Evolutionary conservation across 2,797 vertebrate genomes (phyloP).

Genomic region (Gallinago solitaria): DNA sequence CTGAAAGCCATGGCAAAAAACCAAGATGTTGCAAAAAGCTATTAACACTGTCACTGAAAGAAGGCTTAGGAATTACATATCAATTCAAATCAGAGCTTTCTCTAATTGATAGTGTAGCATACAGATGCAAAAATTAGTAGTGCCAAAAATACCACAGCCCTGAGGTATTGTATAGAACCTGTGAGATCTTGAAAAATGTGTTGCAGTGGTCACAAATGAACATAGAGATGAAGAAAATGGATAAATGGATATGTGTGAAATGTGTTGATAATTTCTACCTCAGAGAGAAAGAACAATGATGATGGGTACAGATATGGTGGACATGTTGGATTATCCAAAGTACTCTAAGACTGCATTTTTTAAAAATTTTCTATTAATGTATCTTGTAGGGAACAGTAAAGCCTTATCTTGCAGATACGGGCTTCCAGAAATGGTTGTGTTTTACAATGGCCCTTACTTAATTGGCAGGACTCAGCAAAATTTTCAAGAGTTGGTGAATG

Average conservation of each 20-base stretch:
- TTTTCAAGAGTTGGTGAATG: neutral
- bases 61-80: neutral
- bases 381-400: neutral
- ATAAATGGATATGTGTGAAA: neutral
- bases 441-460: neutral
- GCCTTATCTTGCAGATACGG: neutral
- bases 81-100: neutral
- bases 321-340: neutral
- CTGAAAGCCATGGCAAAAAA: neutral
- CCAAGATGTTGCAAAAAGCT: neutral
- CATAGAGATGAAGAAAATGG: neutral
- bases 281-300: neutral
- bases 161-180: neutral
- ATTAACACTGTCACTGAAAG: neutral
- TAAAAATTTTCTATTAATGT: neutral
- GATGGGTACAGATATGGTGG: neutral
- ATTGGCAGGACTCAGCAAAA: neutral
- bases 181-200: neutral
- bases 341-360: neutral
- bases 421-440: neutral
- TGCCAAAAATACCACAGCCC: neutral
- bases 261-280: neutral
- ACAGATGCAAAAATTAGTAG: neutral
- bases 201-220: neutral
- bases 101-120: accelerated